These are phyloP conservation scores for Micropoecilia bifurca DNA, from an alignment of 2,797 vertebrate species.

Conservation along the genomic window DNA sequence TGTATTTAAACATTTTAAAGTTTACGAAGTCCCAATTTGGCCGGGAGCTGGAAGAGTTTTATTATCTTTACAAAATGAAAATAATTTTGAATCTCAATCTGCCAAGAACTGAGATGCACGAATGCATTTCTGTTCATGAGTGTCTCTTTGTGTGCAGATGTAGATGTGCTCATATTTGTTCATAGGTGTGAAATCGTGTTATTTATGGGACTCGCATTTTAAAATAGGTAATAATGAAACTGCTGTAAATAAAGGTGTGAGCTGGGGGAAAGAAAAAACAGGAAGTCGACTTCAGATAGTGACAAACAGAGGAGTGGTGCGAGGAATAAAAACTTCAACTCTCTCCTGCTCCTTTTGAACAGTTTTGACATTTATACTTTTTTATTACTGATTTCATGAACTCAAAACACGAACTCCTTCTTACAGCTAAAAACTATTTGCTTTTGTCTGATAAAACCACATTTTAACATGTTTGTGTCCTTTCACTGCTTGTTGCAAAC, in stretches of 20 bases:
- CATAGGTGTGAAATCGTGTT: not conserved
- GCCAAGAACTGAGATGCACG: not conserved
- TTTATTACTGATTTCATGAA: not conserved
- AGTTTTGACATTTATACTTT: not conserved
- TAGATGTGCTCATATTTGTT: not conserved
- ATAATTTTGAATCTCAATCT: not conserved
- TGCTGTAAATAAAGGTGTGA: slow-evolving; percentile 3
- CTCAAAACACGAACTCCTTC: not conserved
- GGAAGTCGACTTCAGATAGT: not conserved
- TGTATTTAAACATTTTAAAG: too few relatives aligned
- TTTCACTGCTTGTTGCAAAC: not conserved
- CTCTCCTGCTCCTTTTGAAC: not conserved
- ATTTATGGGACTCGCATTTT: not conserved
- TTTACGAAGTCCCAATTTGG: too few relatives aligned
- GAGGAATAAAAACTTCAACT: not conserved
- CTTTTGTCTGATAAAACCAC: not conserved
- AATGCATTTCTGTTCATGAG: not conserved
- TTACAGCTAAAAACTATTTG: not conserved
- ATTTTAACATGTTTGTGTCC: not conserved
- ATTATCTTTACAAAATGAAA: not conserved
- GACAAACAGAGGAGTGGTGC: not conserved
- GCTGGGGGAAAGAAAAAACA: not conserved
- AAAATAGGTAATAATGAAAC: slow-evolving; percentile 1
- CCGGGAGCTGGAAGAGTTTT: too few relatives aligned
- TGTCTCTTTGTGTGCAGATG: not conserved